Conservation (phyloP, 2,113 vertebrate genomes). For the Phrynosoma platyrhinos region DNA sequence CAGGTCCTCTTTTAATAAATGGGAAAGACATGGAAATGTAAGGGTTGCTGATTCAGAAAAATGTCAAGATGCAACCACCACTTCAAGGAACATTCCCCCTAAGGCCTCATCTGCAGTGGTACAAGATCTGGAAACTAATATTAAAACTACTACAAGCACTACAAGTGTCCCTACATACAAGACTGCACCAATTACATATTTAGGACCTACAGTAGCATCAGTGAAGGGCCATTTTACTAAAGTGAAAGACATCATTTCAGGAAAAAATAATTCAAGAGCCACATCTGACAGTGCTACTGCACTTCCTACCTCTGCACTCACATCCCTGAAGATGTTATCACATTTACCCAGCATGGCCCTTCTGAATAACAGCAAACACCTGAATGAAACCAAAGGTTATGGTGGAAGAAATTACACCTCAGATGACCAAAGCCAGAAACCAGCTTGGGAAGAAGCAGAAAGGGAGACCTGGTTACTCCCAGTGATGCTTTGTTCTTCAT, state of each 20-base stretch:
- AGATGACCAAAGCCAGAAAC: slow-evolving; percentile 19
- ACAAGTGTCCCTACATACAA: slow-evolving; percentile 15
- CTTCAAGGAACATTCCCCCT: slow-evolving; percentile 27
- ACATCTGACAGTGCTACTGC: slow-evolving; percentile 32
- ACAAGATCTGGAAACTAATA: slow-evolving; percentile 13
- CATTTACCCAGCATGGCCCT: slow-evolving; percentile 47
- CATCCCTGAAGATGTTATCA: slow-evolving; percentile 6
- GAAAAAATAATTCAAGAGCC: not conserved
- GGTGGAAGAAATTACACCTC: slow-evolving; percentile 78
- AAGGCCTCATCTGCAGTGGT: slow-evolving; percentile 48
- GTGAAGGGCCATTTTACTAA: not conserved
- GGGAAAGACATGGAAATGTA: slow-evolving; percentile 75
- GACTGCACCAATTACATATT: not conserved
- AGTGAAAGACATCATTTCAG: slow-evolving; percentile 32
- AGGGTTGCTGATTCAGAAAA: slow-evolving; percentile 77
- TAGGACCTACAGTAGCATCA: slow-evolving; percentile 28
- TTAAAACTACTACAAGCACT: not conserved
- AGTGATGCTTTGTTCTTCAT: slow-evolving; percentile 73
- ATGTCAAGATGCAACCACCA: slow-evolving; percentile 72
- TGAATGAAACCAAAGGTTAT: slow-evolving; percentile 84
- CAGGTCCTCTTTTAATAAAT: slow-evolving; percentile 72
- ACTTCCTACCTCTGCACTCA: slow-evolving; percentile 38
- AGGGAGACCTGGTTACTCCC: slow-evolving; percentile 79
- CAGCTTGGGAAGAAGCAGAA: slow-evolving; percentile 70
- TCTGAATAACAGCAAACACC: slow-evolving; percentile 77